Conservation (phyloP, 2,888 invertebrate species). For the Automeris io region DNA sequence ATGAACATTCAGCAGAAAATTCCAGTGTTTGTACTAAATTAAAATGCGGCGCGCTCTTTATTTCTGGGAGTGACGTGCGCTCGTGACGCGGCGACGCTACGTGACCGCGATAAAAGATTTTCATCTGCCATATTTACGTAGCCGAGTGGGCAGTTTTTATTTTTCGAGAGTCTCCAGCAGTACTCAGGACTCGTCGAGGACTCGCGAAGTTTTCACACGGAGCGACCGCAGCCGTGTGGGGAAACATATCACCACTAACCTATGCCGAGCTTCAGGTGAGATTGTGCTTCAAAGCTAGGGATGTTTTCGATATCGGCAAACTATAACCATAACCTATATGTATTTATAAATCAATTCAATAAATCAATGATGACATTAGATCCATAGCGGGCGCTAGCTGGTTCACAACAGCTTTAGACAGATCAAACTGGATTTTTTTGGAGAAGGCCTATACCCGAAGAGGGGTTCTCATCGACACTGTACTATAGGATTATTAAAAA, state of each 20-base stretch:
- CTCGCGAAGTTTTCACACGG: slow-evolving; percentile 68
- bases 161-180: slow-evolving; percentile 63
- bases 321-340: no score
- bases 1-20: slow-evolving; percentile 54
- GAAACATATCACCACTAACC: slow-evolving; percentile 29
- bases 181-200: slow-evolving; percentile 41
- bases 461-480: no score
- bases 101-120: slow-evolving; percentile 77
- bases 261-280: slow-evolving; percentile 34
- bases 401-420: no score
- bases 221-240: slow-evolving; percentile 39
- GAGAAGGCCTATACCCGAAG: no score
- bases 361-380: no score
- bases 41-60: slow-evolving; percentile 72
- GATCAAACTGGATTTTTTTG: no score
- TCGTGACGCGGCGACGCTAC: slow-evolving; percentile 72
- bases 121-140: slow-evolving; percentile 76
- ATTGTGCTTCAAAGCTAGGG: slow-evolving; percentile 24
- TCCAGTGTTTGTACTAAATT: slow-evolving; percentile 67
- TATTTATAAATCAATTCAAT: no score
- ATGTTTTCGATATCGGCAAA: no score
- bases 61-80: slow-evolving; percentile 68
- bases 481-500: no score
- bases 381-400: no score
- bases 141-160: slow-evolving; percentile 75